A percentile compares a stretch with the other conserved stretches of the same genome.
Conservation (phyloP, 1,140 invertebrate species). For the Pentalonia nigronervosa region DNA sequence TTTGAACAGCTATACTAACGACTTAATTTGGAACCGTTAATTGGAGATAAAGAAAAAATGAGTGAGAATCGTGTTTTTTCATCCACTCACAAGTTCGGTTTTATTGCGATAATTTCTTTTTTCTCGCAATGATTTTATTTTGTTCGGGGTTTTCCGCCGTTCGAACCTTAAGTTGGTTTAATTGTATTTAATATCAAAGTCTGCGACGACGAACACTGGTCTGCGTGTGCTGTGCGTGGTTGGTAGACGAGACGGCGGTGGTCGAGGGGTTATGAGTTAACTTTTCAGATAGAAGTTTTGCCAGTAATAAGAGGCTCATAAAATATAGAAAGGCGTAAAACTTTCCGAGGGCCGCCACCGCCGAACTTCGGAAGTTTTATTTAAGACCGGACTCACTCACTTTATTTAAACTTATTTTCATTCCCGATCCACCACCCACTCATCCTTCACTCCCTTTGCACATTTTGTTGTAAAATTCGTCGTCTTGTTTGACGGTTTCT, state of each 20-base stretch:
- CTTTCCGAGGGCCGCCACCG: conserved; percentile 50
- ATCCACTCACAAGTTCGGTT: neutral
- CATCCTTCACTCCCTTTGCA: neutral
- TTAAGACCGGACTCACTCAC: conserved; percentile 57
- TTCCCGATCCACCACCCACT: neutral
- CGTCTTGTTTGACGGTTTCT: conserved; percentile 32
- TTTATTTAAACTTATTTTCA: conserved; percentile 57
- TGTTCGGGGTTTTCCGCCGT: neutral
- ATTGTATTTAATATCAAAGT: conserved; percentile 59
- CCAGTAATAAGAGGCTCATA: conserved; percentile 57
- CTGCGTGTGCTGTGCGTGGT: conserved; percentile 29
- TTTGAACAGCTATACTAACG: neutral
- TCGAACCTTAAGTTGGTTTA: conserved; percentile 48
- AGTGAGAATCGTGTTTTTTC: neutral
- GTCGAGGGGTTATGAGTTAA: conserved; percentile 58
- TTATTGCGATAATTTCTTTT: conserved; percentile 7
- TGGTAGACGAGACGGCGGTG: neutral
- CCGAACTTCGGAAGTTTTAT: conserved; percentile 51
- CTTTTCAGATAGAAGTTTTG: conserved; percentile 59
- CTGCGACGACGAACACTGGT: conserved; percentile 20
- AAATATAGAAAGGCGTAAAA: conserved; percentile 58
- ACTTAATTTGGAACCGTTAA: neutral
- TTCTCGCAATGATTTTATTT: neutral
- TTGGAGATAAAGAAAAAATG: neutral
- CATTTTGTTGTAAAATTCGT: conserved; percentile 48